Conservation (phyloP, 2,113 vertebrate species). For the Ahaetulla prasina region DNA sequence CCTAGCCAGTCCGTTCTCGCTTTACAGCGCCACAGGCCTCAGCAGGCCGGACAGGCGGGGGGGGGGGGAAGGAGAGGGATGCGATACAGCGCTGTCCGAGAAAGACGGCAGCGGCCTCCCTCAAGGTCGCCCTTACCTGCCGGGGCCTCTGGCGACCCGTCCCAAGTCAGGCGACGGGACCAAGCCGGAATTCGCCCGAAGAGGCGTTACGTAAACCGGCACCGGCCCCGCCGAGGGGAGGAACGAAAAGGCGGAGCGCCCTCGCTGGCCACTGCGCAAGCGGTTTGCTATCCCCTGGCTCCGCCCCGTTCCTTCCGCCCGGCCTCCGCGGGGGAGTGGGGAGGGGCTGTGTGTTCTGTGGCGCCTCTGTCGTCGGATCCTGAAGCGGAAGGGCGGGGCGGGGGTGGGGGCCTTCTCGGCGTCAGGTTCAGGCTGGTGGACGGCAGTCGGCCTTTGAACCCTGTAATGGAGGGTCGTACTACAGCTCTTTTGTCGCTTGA, state of each 20-base stretch:
- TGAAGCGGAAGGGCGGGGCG: not conserved
- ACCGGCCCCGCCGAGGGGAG: constrained; percentile 48
- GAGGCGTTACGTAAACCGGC: constrained; percentile 73
- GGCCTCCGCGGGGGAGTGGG: constrained; percentile 31
- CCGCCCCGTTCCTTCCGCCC: constrained; percentile 70
- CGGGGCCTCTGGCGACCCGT: constrained; percentile 58
- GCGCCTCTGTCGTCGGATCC: rapidly evolving
- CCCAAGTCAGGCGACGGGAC: constrained; percentile 66
- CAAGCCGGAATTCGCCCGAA: constrained; percentile 59
- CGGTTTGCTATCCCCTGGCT: constrained; percentile 38
- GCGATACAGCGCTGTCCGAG: not conserved
- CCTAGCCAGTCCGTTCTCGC: constrained; percentile 15
- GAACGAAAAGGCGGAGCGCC: constrained; percentile 53
- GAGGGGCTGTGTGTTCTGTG: not conserved
- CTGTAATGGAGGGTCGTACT: not conserved
- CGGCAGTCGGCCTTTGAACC: not conserved
- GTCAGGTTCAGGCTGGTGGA: not conserved
- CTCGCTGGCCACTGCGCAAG: constrained; percentile 67
- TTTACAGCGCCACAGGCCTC: not conserved
- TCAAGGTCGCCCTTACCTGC: constrained; percentile 3
- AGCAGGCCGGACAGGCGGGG: not conserved
- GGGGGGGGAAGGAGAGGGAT: not conserved
- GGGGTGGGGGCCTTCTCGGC: no score
- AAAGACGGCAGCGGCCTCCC: constrained; percentile 39
- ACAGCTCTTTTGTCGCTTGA: not conserved